These are phyloP conservation scores for Drosophila pegasa DNA, from an alignment of 2,888 invertebrate genomes.

Conservation along the genomic window DNA sequence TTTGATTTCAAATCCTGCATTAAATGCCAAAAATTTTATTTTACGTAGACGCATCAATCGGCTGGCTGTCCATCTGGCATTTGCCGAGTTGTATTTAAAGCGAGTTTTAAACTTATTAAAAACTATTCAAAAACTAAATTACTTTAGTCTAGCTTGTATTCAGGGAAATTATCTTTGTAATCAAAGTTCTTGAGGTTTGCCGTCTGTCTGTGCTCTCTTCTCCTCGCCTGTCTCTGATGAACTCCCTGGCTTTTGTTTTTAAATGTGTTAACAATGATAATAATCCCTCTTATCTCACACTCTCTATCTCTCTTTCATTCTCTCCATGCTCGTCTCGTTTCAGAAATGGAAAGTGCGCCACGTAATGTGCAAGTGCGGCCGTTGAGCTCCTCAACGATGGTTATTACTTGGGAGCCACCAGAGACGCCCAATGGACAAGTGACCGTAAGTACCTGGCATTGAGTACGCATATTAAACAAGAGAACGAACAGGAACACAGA, in stretches of 20 bases:
- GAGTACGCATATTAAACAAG: slow-evolving; percentile 63
- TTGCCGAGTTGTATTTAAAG: slow-evolving; percentile 28
- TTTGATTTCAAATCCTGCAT: slow-evolving; percentile 40
- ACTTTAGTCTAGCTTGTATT: neutral
- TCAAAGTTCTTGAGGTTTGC: neutral
- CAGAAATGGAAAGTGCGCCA: slow-evolving; percentile 98
- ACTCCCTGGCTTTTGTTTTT: neutral
- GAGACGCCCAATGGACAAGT: slow-evolving; percentile 99
- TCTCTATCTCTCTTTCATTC: neutral
- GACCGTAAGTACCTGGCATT: slow-evolving; percentile 89
- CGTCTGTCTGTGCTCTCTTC: neutral
- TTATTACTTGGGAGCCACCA: slow-evolving; percentile 99
- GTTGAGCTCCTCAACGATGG: slow-evolving; percentile 97
- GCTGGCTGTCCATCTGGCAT: neutral
- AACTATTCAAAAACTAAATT: slow-evolving; percentile 25
- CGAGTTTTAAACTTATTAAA: slow-evolving; percentile 21
- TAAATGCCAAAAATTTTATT: slow-evolving; percentile 66
- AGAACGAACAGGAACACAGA: slow-evolving; percentile 5
- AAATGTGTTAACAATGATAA: slow-evolving; percentile 31
- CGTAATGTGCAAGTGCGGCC: slow-evolving; percentile 97
- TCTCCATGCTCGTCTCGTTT: slow-evolving; percentile 8
- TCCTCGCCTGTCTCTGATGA: neutral
- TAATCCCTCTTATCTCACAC: slow-evolving; percentile 7
- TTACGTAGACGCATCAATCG: slow-evolving; percentile 39
- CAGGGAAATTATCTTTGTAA: neutral